Conservation (phyloP, 1,140 invertebrate species). For the Drosophila biarmipes region DNA sequence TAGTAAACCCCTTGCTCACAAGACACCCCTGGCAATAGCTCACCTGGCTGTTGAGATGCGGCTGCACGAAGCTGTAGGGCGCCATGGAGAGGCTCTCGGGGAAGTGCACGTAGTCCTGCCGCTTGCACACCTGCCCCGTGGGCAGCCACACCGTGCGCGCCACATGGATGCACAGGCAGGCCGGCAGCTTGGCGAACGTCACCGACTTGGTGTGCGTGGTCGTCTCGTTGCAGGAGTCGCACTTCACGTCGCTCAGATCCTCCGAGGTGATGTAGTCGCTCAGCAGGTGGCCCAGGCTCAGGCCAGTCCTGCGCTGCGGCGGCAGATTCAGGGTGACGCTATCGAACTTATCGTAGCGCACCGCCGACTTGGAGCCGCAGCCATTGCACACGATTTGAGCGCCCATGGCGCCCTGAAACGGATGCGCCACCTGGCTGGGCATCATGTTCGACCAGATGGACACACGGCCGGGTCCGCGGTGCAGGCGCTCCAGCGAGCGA, state of each 20-base stretch:
- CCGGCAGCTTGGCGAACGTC: conserved; percentile 90
- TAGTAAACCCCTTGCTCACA: too few species aligned
- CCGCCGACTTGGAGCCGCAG: conserved; percentile 92
- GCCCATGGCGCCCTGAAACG: conserved; percentile 92
- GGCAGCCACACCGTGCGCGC: conserved; percentile 93
- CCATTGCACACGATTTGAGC: conserved; percentile 92
- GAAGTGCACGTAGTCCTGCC: conserved; percentile 94
- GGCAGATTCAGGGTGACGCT: conserved; percentile 92
- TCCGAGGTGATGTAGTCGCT: conserved; percentile 93
- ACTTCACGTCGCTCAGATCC: conserved; percentile 92
- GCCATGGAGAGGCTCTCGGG: conserved; percentile 93
- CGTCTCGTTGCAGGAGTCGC: conserved; percentile 89
- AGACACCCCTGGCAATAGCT: background rate
- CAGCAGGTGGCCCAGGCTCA: conserved; percentile 87
- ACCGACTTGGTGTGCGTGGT: conserved; percentile 91
- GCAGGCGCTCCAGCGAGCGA: conserved; percentile 84
- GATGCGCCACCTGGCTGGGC: conserved; percentile 86
- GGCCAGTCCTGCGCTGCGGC: conserved; percentile 80
- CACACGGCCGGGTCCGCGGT: conserved; percentile 78
- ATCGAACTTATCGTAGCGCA: conserved; percentile 95
- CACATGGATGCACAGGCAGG: conserved; percentile 90
- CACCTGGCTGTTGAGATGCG: conserved; percentile 85
- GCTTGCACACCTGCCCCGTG: conserved; percentile 90
- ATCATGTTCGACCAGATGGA: conserved; percentile 85
- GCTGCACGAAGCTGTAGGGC: conserved; percentile 89